Conservation (phyloP, 2,797 vertebrate genomes). For the Emydoidea blandingii region DNA sequence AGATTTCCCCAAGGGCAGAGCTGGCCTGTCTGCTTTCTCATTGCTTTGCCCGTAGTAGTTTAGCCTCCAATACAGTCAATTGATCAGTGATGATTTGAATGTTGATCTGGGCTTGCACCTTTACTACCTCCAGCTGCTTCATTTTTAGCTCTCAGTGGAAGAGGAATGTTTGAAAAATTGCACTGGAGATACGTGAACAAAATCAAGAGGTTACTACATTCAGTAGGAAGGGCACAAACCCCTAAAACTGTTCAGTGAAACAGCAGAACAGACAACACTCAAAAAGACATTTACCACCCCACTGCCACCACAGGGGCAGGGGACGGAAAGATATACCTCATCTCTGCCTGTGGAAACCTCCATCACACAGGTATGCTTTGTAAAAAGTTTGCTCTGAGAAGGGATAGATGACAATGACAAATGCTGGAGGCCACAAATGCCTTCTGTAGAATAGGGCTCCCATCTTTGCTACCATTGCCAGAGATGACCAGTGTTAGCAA, state of each 20-base stretch:
- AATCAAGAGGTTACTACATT: slow-evolving; percentile 6
- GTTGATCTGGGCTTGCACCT: slow-evolving; percentile 38
- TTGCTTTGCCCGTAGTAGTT: slow-evolving; percentile 27
- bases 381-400: not conserved
- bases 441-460: not conserved
- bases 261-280: not conserved
- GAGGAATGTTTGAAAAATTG: slow-evolving; percentile 26
- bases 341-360: not conserved
- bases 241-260: not conserved
- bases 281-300: not conserved
- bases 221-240: slow-evolving; percentile 2
- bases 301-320: rapidly evolving
- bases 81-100: slow-evolving; percentile 21
- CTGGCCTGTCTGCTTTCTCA: not conserved
- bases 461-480: not conserved
- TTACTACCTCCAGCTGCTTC: slow-evolving; percentile 22
- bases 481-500: not conserved
- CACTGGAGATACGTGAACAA: slow-evolving; percentile 50
- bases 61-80: slow-evolving; percentile 48
- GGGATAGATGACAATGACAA: not conserved
- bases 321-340: not conserved
- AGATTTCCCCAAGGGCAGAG: not conserved
- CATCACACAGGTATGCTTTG: not conserved
- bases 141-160: slow-evolving; percentile 19
- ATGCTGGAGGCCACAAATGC: slow-evolving; percentile 11